A percentile compares a stretch with the other conserved stretches of the same genome.
Evolutionary conservation across 1,140 invertebrate species (phyloP).

Genomic region (Cheumatopsyche charites): DNA sequence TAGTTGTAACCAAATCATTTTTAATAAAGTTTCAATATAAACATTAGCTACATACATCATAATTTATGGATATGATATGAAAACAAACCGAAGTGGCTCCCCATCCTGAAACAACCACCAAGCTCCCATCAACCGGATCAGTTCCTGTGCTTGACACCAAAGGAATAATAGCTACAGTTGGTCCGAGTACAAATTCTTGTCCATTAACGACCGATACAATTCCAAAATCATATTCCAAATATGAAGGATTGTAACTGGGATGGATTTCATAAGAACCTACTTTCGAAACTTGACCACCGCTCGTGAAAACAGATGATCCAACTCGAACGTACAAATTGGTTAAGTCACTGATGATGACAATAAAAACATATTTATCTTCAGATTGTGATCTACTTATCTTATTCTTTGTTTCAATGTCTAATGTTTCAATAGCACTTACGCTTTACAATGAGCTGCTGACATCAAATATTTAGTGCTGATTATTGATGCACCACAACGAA

Average conservation of each 20-base stretch:
- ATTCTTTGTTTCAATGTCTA: too few relatives aligned
- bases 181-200: slow-evolving; percentile 6
- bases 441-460: slow-evolving; percentile 63
- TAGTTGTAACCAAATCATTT: too few relatives aligned
- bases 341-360: neutral
- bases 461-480: slow-evolving; percentile 55
- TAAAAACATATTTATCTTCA: too few relatives aligned
- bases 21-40: neutral
- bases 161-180: slow-evolving; percentile 18
- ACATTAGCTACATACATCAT: too few relatives aligned
- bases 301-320: slow-evolving; percentile 36
- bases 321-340: slow-evolving; percentile 27
- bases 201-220: slow-evolving; percentile 45
- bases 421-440: slow-evolving; percentile 41
- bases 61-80: too few relatives aligned
- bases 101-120: slow-evolving; percentile 42
- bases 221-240: slow-evolving; percentile 60
- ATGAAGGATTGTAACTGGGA: slow-evolving; percentile 50
- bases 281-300: slow-evolving; percentile 49
- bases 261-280: slow-evolving; percentile 50
- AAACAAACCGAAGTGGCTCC: slow-evolving; percentile 33
- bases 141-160: neutral
- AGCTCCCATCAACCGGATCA: slow-evolving; percentile 31
- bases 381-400: too few relatives aligned
- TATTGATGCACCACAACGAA: slow-evolving; percentile 55